These are phyloP conservation scores for Sebastes alutus DNA, from an alignment of 2,797 vertebrate genomes.

Conservation along the genomic window DNA sequence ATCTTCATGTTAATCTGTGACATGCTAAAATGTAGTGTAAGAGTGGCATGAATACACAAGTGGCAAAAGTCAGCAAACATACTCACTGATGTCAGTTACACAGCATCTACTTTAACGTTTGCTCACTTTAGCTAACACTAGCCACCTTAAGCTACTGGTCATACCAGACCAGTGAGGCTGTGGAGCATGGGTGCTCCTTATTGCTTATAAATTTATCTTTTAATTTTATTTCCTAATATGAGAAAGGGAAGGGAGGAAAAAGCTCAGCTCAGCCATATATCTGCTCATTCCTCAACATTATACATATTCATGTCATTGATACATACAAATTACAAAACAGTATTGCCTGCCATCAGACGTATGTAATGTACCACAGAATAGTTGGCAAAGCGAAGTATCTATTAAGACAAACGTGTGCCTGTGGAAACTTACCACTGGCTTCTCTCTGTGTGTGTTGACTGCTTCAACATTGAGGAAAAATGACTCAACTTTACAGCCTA, in stretches of 20 bases:
- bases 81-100: neutral
- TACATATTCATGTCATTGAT: neutral
- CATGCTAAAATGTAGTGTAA: neutral
- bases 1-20: neutral
- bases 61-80: neutral
- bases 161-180: neutral
- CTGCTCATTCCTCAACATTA: neutral
- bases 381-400: constrained; percentile 5
- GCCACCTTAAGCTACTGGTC: neutral
- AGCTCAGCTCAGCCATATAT: no score
- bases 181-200: neutral
- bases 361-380: neutral
- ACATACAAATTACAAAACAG: neutral
- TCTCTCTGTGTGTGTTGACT: constrained; percentile 85
- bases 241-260: no score
- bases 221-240: no score
- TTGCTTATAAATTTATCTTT: neutral
- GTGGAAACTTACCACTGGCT: constrained; percentile 73
- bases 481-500: constrained; percentile 82
- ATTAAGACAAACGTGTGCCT: neutral
- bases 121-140: neutral
- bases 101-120: neutral
- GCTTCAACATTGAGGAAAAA: constrained; percentile 83
- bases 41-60: neutral
- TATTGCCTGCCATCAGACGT: neutral